Evolutionary conservation across 2,888 invertebrate species (phyloP).

Genomic region (Orthosia incerta): DNA sequence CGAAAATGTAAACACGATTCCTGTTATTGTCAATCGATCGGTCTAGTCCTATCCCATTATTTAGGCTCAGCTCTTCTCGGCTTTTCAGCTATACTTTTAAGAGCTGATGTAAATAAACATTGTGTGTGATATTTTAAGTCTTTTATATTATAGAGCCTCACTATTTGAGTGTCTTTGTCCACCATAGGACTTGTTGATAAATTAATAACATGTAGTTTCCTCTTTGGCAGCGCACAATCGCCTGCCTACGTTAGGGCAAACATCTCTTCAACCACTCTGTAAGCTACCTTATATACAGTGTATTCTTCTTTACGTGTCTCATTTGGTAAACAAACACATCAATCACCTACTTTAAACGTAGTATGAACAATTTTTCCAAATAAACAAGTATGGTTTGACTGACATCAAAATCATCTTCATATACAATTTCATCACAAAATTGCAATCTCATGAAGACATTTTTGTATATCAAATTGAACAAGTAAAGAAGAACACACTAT

Average conservation of each 20-base stretch:
- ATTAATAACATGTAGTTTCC: constrained; percentile 59
- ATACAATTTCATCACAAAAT: too few relatives aligned
- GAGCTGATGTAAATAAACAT: background rate
- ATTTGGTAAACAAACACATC: constrained; percentile 2
- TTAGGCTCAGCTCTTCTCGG: too few relatives aligned
- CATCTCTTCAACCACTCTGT: constrained; percentile 62
- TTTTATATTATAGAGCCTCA: background rate
- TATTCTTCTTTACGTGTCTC: background rate
- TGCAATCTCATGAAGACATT: background rate
- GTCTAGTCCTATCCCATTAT: too few relatives aligned
- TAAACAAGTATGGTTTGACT: background rate
- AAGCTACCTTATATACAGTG: constrained; percentile 45
- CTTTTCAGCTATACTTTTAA: too few relatives aligned
- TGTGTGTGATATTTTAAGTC: constrained; percentile 11
- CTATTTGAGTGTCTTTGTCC: background rate
- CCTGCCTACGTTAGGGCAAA: constrained; percentile 60
- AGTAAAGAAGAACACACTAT: constrained; percentile 13
- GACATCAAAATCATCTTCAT: background rate
- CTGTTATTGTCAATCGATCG: too few relatives aligned
- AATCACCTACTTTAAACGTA: background rate
- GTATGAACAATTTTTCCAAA: background rate
- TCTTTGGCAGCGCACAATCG: constrained; percentile 62
- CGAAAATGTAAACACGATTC: background rate
- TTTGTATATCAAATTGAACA: constrained; percentile 11
- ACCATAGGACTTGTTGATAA: constrained; percentile 15